phyloP scores from a whole-genome alignment of 2,113 vertebrate species.

The Poeciliopsis retropinna region DNA sequence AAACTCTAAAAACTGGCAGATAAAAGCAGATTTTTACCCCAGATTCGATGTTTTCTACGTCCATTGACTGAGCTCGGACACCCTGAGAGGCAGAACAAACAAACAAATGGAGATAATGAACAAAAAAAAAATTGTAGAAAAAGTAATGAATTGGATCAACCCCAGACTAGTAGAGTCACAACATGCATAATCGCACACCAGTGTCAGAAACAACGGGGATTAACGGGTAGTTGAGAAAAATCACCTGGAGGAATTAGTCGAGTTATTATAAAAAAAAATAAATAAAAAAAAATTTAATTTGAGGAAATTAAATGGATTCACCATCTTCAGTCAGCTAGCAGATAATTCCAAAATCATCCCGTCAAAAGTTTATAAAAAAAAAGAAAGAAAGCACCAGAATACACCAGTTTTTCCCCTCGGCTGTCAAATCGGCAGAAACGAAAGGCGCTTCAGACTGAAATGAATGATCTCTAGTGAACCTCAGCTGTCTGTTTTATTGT shows the following conservation, averaged over 20 bases:
- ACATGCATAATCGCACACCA: slow-evolving; percentile 12
- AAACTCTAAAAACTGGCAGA: not conserved
- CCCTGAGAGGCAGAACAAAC: slow-evolving; percentile 53
- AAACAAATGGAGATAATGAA: slow-evolving; percentile 5
- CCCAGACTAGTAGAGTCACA: not conserved
- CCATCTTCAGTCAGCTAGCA: not conserved
- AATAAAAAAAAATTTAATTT: not conserved
- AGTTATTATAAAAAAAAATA: not conserved
- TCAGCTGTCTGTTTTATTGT: not conserved
- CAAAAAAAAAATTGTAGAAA: not conserved
- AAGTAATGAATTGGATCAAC: not conserved
- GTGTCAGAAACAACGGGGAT: not conserved
- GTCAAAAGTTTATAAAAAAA: not conserved
- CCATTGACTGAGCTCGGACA: slow-evolving; percentile 60
- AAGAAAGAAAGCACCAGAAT: not conserved
- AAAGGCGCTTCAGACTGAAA: not conserved
- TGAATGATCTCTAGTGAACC: not conserved
- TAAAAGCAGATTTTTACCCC: slow-evolving; percentile 55
- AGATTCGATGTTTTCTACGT: slow-evolving; percentile 66
- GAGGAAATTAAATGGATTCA: not conserved
- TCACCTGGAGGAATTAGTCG: not conserved
- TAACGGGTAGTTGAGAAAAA: not conserved
- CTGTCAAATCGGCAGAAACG: not conserved
- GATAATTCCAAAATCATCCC: not conserved
- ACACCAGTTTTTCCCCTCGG: not conserved